phyloP scores from a whole-genome alignment of 2,797 vertebrate genomes.

The Diglossa cyanea region DNA sequence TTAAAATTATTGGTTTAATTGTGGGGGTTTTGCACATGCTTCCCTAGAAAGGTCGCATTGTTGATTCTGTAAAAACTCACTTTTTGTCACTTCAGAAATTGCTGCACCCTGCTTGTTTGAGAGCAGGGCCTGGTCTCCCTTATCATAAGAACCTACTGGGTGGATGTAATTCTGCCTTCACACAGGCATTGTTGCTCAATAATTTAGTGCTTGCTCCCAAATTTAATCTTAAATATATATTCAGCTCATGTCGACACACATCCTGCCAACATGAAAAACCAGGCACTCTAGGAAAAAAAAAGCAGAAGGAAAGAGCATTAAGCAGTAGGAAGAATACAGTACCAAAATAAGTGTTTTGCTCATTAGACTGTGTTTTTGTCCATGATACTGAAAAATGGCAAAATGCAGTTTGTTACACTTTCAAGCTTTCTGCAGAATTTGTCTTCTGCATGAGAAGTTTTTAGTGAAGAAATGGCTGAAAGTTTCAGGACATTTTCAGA shows the following conservation, averaged over 20 bases:
- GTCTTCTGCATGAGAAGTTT: background rate
- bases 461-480: background rate
- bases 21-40: rapidly evolving
- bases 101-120: background rate
- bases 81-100: background rate
- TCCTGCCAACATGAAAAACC: background rate
- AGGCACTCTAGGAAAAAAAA: background rate
- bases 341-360: conserved; percentile 49
- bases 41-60: background rate
- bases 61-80: background rate
- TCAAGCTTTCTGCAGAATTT: background rate
- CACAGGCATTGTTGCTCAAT: background rate
- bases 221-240: background rate
- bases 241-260: background rate
- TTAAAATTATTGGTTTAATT: background rate
- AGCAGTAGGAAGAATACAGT: background rate
- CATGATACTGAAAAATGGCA: background rate
- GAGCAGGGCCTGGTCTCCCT: background rate
- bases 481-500: background rate
- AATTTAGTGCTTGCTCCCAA: background rate
- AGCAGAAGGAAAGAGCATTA: conserved; percentile 38
- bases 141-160: background rate
- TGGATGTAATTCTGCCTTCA: background rate
- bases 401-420: background rate
- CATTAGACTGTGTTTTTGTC: background rate